Evolutionary conservation across 2,797 vertebrate species (phyloP).

Genomic region (Eulemur coronatus): DNA sequence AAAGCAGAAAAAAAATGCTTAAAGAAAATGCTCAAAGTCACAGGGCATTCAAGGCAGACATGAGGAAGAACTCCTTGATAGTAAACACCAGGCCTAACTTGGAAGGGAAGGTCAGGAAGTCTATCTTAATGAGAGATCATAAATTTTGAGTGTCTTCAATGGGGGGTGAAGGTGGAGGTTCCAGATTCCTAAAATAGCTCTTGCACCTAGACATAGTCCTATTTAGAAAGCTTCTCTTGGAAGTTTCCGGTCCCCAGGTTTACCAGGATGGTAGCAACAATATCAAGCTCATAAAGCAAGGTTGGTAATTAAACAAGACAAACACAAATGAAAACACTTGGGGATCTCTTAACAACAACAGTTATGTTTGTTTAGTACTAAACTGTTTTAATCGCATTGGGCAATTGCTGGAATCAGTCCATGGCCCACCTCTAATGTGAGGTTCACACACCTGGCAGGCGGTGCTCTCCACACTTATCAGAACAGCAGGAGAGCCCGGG

Average conservation of each 20-base stretch:
- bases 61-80: background rate
- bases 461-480: background rate
- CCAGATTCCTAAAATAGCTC: background rate
- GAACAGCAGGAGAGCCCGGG: background rate
- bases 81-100: background rate
- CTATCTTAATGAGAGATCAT: background rate
- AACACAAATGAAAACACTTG: slow-evolving; percentile 19
- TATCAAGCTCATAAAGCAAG: background rate
- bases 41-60: background rate
- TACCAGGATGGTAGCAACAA: background rate
- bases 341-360: background rate
- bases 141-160: background rate
- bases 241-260: background rate
- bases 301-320: background rate
- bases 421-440: background rate
- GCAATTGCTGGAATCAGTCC: background rate
- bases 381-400: background rate
- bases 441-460: background rate
- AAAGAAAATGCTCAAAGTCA: background rate
- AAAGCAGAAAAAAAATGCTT: background rate
- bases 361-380: background rate
- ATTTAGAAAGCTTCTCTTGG: background rate
- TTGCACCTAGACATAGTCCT: background rate
- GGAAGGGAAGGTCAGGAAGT: background rate
- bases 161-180: background rate